These are phyloP conservation scores for Drosophila ogumai DNA, from an alignment of 1,140 invertebrate species.

Conservation along the genomic window DNA sequence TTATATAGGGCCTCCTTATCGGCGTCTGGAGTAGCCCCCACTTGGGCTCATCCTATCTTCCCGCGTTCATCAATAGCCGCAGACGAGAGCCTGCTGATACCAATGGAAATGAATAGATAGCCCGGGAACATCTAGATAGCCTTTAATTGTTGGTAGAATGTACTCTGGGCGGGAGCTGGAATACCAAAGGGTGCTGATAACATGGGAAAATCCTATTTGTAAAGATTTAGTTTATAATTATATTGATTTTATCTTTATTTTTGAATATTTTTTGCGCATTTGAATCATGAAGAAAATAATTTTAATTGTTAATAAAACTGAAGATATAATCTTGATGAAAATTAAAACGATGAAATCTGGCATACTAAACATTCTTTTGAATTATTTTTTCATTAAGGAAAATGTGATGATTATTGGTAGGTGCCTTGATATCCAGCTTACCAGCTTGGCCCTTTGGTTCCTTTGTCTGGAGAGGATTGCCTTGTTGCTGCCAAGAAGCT, in stretches of 20 bases:
- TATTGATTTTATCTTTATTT: too few species aligned
- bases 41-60: slow-evolving; percentile 17
- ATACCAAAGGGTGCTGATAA: background rate
- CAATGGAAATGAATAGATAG: slow-evolving; percentile 34
- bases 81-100: background rate
- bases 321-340: too few species aligned
- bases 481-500: background rate
- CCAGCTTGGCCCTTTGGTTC: background rate
- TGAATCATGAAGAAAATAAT: too few species aligned
- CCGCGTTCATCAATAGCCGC: background rate
- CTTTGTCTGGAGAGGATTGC: too few species aligned
- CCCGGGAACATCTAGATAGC: slow-evolving; percentile 19
- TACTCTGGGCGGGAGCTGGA: background rate
- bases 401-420: background rate
- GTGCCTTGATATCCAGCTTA: background rate
- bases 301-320: too few species aligned
- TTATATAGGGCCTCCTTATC: slow-evolving; percentile 29
- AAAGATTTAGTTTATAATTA: background rate
- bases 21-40: slow-evolving; percentile 12
- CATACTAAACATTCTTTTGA: too few species aligned
- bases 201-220: background rate
- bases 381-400: too few species aligned
- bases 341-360: too few species aligned
- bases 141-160: slow-evolving; percentile 2
- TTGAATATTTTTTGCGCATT: too few species aligned